Conservation (phyloP, 2,888 invertebrate species). For the Nomada goodeniana region DNA sequence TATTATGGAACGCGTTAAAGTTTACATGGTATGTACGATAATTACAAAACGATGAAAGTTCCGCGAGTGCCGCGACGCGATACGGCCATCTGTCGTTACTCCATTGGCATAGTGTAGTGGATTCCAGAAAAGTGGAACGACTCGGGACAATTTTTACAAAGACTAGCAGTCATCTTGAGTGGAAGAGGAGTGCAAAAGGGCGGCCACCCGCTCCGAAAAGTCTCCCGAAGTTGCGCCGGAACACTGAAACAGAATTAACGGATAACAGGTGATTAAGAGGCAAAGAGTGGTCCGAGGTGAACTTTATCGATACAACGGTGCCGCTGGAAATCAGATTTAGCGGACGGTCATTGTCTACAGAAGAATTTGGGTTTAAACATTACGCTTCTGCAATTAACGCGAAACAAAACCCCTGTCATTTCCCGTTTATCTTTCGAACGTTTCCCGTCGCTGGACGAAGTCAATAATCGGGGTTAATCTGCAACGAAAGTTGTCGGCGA, state of each 20-base stretch:
- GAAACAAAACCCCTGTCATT: neutral
- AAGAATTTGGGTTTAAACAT: neutral
- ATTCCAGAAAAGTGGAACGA: constrained; percentile 5
- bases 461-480: constrained; percentile 1
- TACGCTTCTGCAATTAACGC: constrained; percentile 27
- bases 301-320: neutral
- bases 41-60: constrained; percentile 40
- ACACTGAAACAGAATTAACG: constrained; percentile 71
- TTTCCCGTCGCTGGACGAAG: neutral
- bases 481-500: neutral
- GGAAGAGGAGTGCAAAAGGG: constrained; percentile 78
- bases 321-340: neutral
- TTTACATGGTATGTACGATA: constrained; percentile 47
- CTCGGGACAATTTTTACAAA: constrained; percentile 45
- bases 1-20: constrained; percentile 37
- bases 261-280: neutral
- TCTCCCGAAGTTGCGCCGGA: constrained; percentile 72
- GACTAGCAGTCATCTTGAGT: constrained; percentile 81
- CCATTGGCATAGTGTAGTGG: constrained; percentile 22
- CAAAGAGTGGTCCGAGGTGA: neutral
- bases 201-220: constrained; percentile 79
- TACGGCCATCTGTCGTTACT: neutral
- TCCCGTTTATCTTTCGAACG: neutral
- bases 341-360: neutral
- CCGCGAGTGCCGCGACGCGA: constrained; percentile 12